Evolutionary conservation across 2,113 vertebrate genomes (phyloP).

Genomic region (Megalops atlanticus): DNA sequence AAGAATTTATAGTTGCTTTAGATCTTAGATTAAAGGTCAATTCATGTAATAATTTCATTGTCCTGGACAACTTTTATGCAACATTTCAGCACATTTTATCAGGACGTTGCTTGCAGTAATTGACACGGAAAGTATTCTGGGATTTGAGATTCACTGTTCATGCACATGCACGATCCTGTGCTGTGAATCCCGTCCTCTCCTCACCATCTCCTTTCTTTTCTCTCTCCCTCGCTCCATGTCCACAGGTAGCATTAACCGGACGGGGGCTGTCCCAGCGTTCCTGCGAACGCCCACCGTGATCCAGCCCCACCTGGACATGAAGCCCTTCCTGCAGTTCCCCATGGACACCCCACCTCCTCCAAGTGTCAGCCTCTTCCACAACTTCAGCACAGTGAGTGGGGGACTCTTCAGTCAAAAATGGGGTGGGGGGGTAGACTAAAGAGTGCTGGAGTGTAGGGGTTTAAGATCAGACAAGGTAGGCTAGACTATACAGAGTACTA

Average conservation of each 20-base stretch:
- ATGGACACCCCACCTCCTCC: constrained; percentile 71
- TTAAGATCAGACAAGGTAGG: neutral
- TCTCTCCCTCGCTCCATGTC: constrained; percentile 23
- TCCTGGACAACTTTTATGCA: no score
- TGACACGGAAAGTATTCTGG: neutral
- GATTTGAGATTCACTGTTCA: neutral
- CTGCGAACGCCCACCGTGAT: constrained; percentile 73
- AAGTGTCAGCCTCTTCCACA: constrained; percentile 75
- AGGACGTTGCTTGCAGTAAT: neutral
- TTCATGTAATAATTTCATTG: no score
- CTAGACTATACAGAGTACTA: constrained; percentile 32
- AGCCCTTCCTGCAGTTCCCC: constrained; percentile 75
- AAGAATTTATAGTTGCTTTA: neutral
- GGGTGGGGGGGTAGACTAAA: neutral
- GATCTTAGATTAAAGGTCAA: no score
- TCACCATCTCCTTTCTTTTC: no score
- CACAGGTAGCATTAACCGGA: constrained; percentile 75
- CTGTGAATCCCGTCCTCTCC: neutral
- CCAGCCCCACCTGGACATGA: constrained; percentile 77
- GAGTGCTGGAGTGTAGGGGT: neutral
- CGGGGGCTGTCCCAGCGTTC: constrained; percentile 72
- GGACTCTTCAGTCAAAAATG: neutral
- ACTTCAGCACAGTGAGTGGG: constrained; percentile 69
- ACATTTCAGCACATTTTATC: neutral
- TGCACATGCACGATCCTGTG: neutral